Base-by-base conservation (phyloP, 2,888 invertebrate genomes). In the Spilarctia lutea region DNA sequence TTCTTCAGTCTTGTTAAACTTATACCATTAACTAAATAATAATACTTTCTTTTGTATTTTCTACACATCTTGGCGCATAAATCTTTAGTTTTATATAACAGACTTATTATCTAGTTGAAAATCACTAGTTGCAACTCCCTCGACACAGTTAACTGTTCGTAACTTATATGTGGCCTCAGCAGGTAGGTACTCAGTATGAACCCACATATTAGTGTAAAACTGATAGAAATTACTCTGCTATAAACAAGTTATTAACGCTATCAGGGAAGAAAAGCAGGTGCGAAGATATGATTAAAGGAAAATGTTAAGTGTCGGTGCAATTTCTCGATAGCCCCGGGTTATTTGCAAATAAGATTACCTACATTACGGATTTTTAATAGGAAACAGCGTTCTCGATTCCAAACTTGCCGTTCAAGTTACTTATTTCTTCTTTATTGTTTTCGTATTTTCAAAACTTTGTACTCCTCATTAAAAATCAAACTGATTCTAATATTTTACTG, bases 331-430 rank as follows among this genome's bases (percentile, higher is more conserved):
- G 90, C 91, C 89, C 73, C 85, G 78, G 89, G 90, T 91, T 89
- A 89, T 91, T 90, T 89, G 85, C 88, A 87, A 91, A 90, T 89
- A 83, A 89, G 91, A 92, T 91, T 91, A 89, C 89, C 82, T 79
- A 84, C 86, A 85, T 85, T 78, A 80, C 75, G 81, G 78, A 81
- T 83, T 77, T 60, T 72, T 73, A 76, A 85, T 85, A 87, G 85
- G 88, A 86, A 85, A 86, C 86, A 81, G 83, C 76, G 84, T 78
- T 84, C 85, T 80, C 82, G 83, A 85, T 86, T 80, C 75, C 73
- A 78, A 79, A 88, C 80, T 85, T 86, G 85, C 88, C 86, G 79
- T 85, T 85, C 42, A 45, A 83, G 83, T 85, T 81, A 74, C 78
- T 79, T 63, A 63, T 30, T 63, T 63, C 63, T 79, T 72, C 75